phyloP scores from a whole-genome alignment of 2,888 invertebrate genomes.

The Agriopis marginaria region DNA sequence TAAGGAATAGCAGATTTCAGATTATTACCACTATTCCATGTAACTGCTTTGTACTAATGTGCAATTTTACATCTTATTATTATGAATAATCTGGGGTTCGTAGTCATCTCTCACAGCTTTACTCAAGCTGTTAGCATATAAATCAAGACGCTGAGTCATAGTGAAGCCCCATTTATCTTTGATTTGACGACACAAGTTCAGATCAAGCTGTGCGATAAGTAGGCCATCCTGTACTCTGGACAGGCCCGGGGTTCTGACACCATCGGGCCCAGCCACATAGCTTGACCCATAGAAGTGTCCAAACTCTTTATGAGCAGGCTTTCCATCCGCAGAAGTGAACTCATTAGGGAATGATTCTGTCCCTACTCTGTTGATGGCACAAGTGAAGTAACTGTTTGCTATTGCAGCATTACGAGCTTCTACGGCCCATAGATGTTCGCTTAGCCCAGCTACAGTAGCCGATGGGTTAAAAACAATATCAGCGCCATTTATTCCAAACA shows the following conservation, averaged over 20 bases:
- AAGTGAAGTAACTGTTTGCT: conserved; percentile 98
- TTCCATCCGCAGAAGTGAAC: conserved; percentile 87
- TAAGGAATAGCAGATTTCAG: no score
- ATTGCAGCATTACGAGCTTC: conserved; percentile 99
- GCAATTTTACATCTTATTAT: conserved; percentile 27
- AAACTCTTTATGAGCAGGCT: conserved; percentile 94
- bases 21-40: no score
- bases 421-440: conserved; percentile 97
- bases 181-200: conserved; percentile 97
- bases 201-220: conserved; percentile 95
- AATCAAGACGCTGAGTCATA: conserved; percentile 97
- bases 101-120: conserved; percentile 69
- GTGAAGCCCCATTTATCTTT: conserved; percentile 98
- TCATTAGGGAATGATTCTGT: conserved; percentile 92
- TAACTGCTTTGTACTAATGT: background rate
- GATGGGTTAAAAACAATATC: conserved; percentile 99
- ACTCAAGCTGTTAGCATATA: conserved; percentile 93
- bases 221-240: conserved; percentile 94
- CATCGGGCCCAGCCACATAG: conserved; percentile 98
- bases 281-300: conserved; percentile 99
- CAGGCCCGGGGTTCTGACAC: conserved; percentile 94
- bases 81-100: conserved; percentile 64
- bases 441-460: conserved; percentile 93
- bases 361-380: conserved; percentile 97
- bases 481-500: conserved; percentile 98